Base-by-base conservation (phyloP, 2,888 invertebrate species). In the Electrophaes corylata region DNA sequence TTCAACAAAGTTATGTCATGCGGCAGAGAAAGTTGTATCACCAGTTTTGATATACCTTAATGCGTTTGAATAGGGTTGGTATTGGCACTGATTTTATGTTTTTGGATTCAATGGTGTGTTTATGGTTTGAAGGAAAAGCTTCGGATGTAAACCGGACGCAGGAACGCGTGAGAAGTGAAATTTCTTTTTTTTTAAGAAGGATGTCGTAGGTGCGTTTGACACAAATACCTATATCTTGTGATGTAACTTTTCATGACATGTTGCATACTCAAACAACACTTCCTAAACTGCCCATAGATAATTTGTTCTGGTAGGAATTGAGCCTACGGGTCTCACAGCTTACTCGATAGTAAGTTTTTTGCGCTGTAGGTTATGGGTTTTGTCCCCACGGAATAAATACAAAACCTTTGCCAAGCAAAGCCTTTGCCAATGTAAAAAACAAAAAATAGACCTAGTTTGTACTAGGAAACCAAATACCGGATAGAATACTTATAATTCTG, bases 61-160 rank as follows among this genome's bases (percentile, higher is more conserved):
- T 4, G 19, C 43, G 19, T 31, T 6, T 20, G 0, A 0, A 35
- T 78, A 79, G 57, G 62, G 75, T 66, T 62, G 23, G 54, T 31
- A 65, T 60, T 79, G 19, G 64, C 4, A 29, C 54, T 23, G 18
- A 2, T 49, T 18, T 29, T 12, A 1, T 5, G 59, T 39, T 26
- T 45, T 26, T 29, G 26, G 45, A n/a, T 41, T 50, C 5, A 49
- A 57, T 62, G 49, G 60, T 60, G 59, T n/a, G 53, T 66, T 71
- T 73, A 73, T 70, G 69, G 64, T 73, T 78, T 81, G 82, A 86
- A 86, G 84, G 87, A 88, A 88, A 89, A 87, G 84, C 83, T 77
- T 73, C 75, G 79, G 81, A 86, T 83, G 81, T 81, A 76, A 89
- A 86, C 88, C 87, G 88, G 88, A 89, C 84, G 75, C 84, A 81